phyloP scores from a whole-genome alignment of 2,113 vertebrate genomes.

The Neomonachus schauinslandi region DNA sequence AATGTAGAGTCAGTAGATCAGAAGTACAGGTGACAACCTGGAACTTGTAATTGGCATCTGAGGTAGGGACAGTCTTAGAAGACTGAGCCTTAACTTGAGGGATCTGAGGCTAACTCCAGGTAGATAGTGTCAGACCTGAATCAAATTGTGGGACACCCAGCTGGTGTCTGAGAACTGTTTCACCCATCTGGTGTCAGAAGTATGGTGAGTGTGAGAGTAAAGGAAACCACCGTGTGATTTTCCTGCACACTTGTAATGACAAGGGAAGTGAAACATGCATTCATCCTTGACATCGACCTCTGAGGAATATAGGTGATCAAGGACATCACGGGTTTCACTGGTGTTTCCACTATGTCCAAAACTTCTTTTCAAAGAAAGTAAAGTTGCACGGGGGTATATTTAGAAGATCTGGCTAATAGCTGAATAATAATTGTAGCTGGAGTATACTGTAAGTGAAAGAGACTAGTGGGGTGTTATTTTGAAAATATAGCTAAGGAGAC shows the following conservation, averaged over 20 bases:
- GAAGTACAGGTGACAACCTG: background rate
- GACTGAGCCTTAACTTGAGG: background rate
- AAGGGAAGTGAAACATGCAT: constrained; percentile 9
- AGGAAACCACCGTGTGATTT: background rate
- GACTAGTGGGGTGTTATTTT: background rate
- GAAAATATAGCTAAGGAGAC: background rate
- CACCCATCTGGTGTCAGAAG: background rate
- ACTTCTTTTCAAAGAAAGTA: background rate
- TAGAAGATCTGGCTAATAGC: background rate
- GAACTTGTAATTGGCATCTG: background rate
- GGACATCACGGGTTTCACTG: background rate
- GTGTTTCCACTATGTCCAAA: background rate
- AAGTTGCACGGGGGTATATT: background rate
- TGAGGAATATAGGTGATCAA: background rate
- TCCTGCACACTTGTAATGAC: background rate
- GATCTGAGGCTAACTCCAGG: background rate
- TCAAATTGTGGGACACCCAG: background rate
- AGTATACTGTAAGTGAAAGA: background rate
- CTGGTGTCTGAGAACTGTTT: background rate
- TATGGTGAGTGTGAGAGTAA: background rate
- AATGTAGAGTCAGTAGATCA: background rate
- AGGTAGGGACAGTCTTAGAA: background rate
- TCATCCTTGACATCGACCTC: background rate
- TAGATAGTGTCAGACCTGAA: background rate
- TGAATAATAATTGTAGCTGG: background rate